Evolutionary conservation across 2,797 vertebrate genomes (phyloP), one percentile per base, ranked within the genome.

Genomic region (Podargus strigoides): DNA sequence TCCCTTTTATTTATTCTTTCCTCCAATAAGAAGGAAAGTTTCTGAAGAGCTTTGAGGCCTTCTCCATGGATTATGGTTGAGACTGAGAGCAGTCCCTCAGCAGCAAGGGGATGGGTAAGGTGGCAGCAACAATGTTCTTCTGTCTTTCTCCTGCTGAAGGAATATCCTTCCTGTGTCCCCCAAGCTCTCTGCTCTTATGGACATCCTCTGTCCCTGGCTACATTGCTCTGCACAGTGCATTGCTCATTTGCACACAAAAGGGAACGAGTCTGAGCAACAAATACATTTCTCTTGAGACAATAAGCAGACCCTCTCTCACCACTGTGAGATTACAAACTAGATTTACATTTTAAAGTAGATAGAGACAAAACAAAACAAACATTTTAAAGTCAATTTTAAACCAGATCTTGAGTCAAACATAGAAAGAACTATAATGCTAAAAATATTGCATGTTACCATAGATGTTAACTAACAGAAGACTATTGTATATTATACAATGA

Each of bases 401-500:
- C 26, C 27, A 74, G 53, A 89, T 36, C 6, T 42, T 53, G 17
- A 77, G 41, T 55, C 42, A 56, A 46, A 50, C 5, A 34, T 0
- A 66, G 30, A 59, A 68, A 49, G 49, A 85, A 37, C 3, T 42
- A 10, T 7, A 68, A 64, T 20, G 15, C 75, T 17, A 68, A 73
- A 95, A 90, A 68, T 30, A 70, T 30, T 50, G 37, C 8, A 55
- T 12, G 50, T 92, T 59, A 86, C 56, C 34, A 55, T 1, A 53
- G 27, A 14, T 17, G 10, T 39, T 66, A 92, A 83, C 10, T 50
- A 73, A 81, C 21, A 49, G 32, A 89, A 81, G 26, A 23, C 47
- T 39, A 26, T 22, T 79, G n/a, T 21, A 56, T 10, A 22, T 5
- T 34, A 15, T 14, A 1, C 0, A 0, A 52, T 53, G 16, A 82